Evolutionary conservation across 2,113 vertebrate genomes (phyloP), one percentile per base, ranked within the genome.

Genomic region (Psilopogon haemacephalus): DNA sequence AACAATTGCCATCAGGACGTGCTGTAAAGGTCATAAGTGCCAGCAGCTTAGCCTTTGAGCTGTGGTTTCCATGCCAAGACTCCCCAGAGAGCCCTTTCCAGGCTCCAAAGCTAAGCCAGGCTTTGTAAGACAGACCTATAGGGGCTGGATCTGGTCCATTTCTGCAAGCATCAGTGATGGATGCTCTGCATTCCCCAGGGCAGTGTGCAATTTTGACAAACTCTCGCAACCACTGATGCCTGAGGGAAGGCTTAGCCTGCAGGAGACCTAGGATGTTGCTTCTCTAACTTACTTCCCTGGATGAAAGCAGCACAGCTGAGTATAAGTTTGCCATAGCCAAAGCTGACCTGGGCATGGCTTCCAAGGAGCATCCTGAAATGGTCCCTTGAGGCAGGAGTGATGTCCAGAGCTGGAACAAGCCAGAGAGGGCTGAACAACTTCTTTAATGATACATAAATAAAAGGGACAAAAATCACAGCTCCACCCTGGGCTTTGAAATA

Each of bases 1-100:
- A 94, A 93, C 92, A 96, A 94, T 83, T 63, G 56, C 79, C 79
- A 89, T 32, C 92, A 95, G 90, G 90, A 95, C 91, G 75, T 88
- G 90, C 18, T 1, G 0, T 59, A 80, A 80, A 85, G 90, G 46
- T 80, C 92, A 85, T 20, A 12, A 85, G 84, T 0, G 4, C 33
- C 63, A 19, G 46, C 3, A 2, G 69, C 40, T 62, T 50, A 67
- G 87, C 35, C 71, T 70, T 56, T 28, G 60, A 82, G 84, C 75
- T 0, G 1, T 4, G 32, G 37, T 70, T 77, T 91, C 92, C 42
- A 28, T 2, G 64, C 64, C 72, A 55, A 72, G 74, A 7, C 24
- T 82, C 82, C 67, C 38, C 16, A 33, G 79, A 70, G 79, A 83
- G 37, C 56, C 60, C 37, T 86, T 42, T 38, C 74, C 32, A 55